These are phyloP conservation scores for Priocnemis perturbator DNA, from an alignment of 2,888 invertebrate species.

Conservation along the genomic window DNA sequence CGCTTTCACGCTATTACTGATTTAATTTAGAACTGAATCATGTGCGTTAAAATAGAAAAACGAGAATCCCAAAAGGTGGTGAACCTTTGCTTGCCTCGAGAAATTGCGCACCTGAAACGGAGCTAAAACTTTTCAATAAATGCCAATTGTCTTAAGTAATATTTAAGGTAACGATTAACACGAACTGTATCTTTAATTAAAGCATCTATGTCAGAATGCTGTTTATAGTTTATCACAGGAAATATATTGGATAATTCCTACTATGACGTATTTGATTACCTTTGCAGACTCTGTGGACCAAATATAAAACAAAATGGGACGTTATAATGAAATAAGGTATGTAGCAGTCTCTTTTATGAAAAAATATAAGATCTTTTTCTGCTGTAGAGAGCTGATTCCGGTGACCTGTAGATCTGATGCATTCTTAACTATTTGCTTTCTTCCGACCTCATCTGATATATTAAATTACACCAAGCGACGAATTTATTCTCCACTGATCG, in stretches of 20 bases:
- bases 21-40: no score
- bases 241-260: constrained; percentile 32
- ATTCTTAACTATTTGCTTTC: constrained; percentile 22
- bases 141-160: constrained; percentile 28
- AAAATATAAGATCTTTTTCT: constrained; percentile 35
- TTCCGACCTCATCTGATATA: constrained; percentile 19
- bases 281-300: constrained; percentile 20
- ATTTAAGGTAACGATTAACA: constrained; percentile 17
- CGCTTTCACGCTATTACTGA: no score
- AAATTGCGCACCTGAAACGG: not conserved
- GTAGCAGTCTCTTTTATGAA: constrained; percentile 39
- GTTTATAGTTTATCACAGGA: constrained; percentile 40
- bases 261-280: constrained; percentile 23
- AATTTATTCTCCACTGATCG: constrained; percentile 15
- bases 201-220: constrained; percentile 9
- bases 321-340: constrained; percentile 33
- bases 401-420: constrained; percentile 33
- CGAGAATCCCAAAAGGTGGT: no score
- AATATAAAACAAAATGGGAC: constrained; percentile 32
- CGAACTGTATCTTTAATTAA: constrained; percentile 12
- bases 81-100: no score
- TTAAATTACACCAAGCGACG: constrained; percentile 21
- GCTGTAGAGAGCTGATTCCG: constrained; percentile 21
- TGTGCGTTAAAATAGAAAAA: no score
- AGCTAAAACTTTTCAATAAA: constrained; percentile 31